Evolutionary conservation across 2,888 invertebrate genomes (phyloP), one percentile per base, ranked within the genome.

Genomic region (Agriotes lineatus): DNA sequence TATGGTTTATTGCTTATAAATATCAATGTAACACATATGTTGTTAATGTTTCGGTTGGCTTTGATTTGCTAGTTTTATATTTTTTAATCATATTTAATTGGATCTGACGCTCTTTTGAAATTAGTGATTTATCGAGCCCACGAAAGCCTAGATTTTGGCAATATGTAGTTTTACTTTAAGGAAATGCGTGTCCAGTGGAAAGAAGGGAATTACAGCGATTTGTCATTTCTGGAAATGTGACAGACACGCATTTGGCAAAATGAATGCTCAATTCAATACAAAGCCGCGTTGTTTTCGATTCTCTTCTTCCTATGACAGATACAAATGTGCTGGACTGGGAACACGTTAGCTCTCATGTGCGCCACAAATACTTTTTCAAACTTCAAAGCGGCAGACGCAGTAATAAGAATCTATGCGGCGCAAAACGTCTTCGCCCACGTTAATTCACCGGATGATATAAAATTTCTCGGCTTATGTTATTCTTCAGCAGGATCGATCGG

Each of bases 141-240:
- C 52, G 52, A 33, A 52, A 14, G 33, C 16, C 52, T 12, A 52
- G 30, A 58, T 42, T 58, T 58, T 42, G 19, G 10, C 42, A 44
- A 58, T 58, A 44, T 62, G 42, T 60, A 54, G 45, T 67, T 67
- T 67, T 54, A 56, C 57, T 60, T 60, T 62, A 25, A 62, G 35
- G 58, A 64, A 69, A 71, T 74, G 70, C 72, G 73, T 75, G 74
- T 73, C 74, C 72, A 65, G 64, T 71, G 66, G 66, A 71, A 65
- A 68, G 58, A 74, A 67, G 69, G 60, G 62, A 72, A 75, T 76
- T 75, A 73, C 71, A 66, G 67, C 69, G 67, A 76, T 77, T 77
- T 77, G 74, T 77, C 77, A 77, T 77, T 75, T 73, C 67, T 66
- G 52, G 62, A 72, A 72, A 72, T 73, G 73, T 74, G 76, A 76